Evolutionary conservation across 2,113 vertebrate species (phyloP), one percentile per base, ranked within the genome.

Genomic region (Spizaetus ornatus): DNA sequence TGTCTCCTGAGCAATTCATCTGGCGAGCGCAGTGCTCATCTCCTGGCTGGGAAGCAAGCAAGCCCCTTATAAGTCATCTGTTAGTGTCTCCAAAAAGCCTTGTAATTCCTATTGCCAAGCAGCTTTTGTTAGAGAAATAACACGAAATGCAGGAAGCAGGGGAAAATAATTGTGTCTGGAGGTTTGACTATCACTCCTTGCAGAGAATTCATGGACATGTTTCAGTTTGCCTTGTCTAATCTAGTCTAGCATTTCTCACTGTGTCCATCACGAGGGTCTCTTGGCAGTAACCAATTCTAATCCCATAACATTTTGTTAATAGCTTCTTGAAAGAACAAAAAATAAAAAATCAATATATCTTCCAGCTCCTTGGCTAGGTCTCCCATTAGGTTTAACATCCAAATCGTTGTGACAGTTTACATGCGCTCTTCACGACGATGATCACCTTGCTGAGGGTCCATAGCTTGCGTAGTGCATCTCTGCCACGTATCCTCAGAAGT

Each of bases 271-370:
- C 2, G 2, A 80, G 74, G 42, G 14, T 82, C 84, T 95, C 74
- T 80, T 92, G 91, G 81, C 95, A 87, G 86, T 65, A 95, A 89
- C 81, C 81, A 85, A 6, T 90, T 95, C 89, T 92, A 93, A 72
- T 86, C 91, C 79, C 19, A 1, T 58, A 66, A 82, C 91, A 72
- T 87, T 96, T 85, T 91, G 63, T 95, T 87, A 94, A 93, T 62
- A 55, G 78, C 78, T 85, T 52, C 95, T 82, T 53, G 74, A 78
- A 70, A 76, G 63, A n/a, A 18, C 61, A 77, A 56, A 48, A 56
- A 80, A 84, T 27, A 13, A 67, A 55, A 90, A 86, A 89, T 91
- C 84, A 69, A 77, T 96, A 53, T 25, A 19, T 27, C 70, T 82
- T 77, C n/a, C 62, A 86, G 58, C 71, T 96, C 55, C 79, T 88